Conservation (phyloP, 2,888 invertebrate genomes). For the Margaritifera margaritifera region DNA sequence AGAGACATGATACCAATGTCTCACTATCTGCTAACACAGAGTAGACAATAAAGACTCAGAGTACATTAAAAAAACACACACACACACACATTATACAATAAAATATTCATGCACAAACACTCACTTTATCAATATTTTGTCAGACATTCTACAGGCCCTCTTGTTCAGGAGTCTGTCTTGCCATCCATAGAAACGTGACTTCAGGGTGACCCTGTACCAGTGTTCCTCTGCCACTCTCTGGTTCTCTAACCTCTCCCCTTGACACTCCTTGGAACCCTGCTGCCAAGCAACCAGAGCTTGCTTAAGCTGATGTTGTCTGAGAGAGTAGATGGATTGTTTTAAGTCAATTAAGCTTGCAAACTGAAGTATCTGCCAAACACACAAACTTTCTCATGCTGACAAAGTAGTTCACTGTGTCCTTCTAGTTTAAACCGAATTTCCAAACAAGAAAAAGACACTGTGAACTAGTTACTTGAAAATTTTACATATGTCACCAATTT, state of each 20-base stretch:
- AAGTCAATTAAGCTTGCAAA: too few relatives aligned
- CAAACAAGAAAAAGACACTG: too few relatives aligned
- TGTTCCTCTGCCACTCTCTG: slow-evolving; percentile 41
- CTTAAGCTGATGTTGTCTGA: slow-evolving; percentile 35
- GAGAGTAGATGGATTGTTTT: background rate
- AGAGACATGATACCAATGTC: too few relatives aligned
- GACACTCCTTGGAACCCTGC: slow-evolving; percentile 39
- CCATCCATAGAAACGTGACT: slow-evolving; percentile 49
- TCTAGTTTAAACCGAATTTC: too few relatives aligned
- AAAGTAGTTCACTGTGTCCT: too few relatives aligned
- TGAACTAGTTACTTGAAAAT: too few relatives aligned
- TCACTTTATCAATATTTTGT: slow-evolving; percentile 41
- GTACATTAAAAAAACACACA: too few relatives aligned
- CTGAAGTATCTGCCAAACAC: too few relatives aligned
- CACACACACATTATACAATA: background rate
- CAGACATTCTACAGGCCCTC: slow-evolving; percentile 39
- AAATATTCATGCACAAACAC: background rate
- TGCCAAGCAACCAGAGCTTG: slow-evolving; percentile 46
- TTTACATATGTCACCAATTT: too few relatives aligned
- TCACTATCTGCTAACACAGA: too few relatives aligned
- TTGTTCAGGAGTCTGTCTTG: slow-evolving; percentile 40
- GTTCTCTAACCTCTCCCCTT: slow-evolving; percentile 45
- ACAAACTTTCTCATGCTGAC: too few relatives aligned
- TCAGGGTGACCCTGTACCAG: slow-evolving; percentile 41
- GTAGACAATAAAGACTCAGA: background rate